Evolutionary conservation across 2,113 vertebrate genomes (phyloP).

Genomic region (Megaceryle maxima): DNA sequence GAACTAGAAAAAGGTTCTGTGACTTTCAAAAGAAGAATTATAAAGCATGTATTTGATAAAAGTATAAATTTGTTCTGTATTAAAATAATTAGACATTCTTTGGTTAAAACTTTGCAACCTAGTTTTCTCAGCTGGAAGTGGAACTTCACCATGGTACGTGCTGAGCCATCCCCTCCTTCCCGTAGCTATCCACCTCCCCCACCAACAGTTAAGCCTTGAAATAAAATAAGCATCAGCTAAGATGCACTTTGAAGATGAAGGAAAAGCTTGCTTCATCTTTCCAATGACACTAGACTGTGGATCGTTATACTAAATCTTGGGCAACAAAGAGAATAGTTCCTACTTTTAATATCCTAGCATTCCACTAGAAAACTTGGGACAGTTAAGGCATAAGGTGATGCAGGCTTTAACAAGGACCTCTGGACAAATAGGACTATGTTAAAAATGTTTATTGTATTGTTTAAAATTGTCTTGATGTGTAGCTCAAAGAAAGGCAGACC

Average conservation of each 20-base stretch:
- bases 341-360: not conserved
- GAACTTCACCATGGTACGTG: not conserved
- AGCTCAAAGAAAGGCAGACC: not conserved
- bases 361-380: not conserved
- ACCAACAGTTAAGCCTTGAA: not conserved
- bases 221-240: not conserved
- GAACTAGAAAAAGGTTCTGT: not conserved
- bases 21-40: not conserved
- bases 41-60: not conserved
- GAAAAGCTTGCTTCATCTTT: not conserved
- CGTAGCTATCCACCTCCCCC: not conserved
- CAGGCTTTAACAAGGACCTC: not conserved
- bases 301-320: not conserved
- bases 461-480: not conserved
- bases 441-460: not conserved
- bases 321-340: not conserved
- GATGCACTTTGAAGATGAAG: not conserved
- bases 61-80: not conserved
- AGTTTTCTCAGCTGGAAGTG: not conserved
- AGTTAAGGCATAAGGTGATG: not conserved
- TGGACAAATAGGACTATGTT: not conserved
- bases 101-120: not conserved
- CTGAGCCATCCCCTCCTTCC: not conserved
- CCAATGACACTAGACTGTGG: not conserved
- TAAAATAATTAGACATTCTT: not conserved